phyloP scores from a whole-genome alignment of 2,113 vertebrate genomes.

The Microtus richardsoni region DNA sequence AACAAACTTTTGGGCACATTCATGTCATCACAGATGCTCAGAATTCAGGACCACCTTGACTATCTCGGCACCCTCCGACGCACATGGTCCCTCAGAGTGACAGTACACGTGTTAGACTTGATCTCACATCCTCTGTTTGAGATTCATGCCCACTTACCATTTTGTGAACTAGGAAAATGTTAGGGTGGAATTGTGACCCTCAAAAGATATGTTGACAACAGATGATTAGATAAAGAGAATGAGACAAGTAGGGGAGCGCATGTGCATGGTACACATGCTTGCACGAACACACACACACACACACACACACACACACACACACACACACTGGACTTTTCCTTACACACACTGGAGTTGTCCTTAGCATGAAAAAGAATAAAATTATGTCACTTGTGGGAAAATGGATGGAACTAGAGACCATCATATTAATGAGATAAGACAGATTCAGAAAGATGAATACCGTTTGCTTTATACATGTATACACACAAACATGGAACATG shows the following conservation, averaged over 20 bases:
- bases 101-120: background rate
- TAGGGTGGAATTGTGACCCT: background rate
- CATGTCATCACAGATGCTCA: background rate
- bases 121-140: background rate
- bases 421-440: background rate
- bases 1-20: background rate
- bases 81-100: background rate
- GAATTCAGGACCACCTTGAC: background rate
- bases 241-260: background rate
- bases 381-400: background rate
- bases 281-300: background rate
- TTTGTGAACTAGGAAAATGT: background rate
- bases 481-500: background rate
- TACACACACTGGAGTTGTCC: background rate
- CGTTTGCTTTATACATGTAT: background rate
- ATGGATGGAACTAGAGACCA: background rate
- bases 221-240: background rate
- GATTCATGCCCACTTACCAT: background rate
- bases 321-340: background rate
- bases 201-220: background rate
- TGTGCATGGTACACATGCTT: background rate
- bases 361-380: background rate
- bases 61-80: fast-evolving
- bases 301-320: background rate
- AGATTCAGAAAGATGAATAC: background rate